phyloP scores from a whole-genome alignment of 2,888 invertebrate species.

The Apodemia zela region DNA sequence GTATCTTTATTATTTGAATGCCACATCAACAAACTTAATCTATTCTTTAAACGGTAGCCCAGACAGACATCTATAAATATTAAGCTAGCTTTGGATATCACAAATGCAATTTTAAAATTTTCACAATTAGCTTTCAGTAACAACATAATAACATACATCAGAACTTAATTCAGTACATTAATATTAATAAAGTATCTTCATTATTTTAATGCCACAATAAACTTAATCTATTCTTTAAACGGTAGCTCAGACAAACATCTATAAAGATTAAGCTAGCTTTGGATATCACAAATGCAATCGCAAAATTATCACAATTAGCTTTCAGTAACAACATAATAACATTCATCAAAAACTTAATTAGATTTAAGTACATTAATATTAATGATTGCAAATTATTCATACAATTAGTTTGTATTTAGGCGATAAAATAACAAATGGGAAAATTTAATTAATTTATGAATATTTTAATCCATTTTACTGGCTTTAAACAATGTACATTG shows the following conservation, averaged over 20 bases:
- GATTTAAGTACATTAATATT: slow-evolving; percentile 30
- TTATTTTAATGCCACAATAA: too few relatives aligned
- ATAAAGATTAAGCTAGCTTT: not conserved
- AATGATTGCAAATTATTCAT: slow-evolving; percentile 31
- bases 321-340: not conserved
- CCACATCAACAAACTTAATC: not conserved
- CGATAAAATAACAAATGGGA: slow-evolving; percentile 24
- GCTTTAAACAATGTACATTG: too few relatives aligned
- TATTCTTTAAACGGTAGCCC: too few relatives aligned
- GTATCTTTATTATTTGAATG: too few relatives aligned
- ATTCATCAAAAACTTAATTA: slow-evolving; percentile 30
- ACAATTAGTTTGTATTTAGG: slow-evolving; percentile 32
- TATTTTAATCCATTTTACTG: not conserved
- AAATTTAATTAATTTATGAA: slow-evolving; percentile 30
- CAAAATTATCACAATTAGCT: not conserved
- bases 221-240: not conserved
- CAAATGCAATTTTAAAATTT: not conserved
- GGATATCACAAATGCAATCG: not conserved
- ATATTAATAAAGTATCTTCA: slow-evolving; percentile 32
- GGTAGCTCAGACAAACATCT: too few relatives aligned
- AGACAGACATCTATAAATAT: too few relatives aligned
- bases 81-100: not conserved
- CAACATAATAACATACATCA: slow-evolving; percentile 19
- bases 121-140: not conserved
- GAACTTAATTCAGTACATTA: slow-evolving; percentile 31